Conservation (phyloP, 2,888 invertebrate genomes). For the Drosophila subquinaria region DNA sequence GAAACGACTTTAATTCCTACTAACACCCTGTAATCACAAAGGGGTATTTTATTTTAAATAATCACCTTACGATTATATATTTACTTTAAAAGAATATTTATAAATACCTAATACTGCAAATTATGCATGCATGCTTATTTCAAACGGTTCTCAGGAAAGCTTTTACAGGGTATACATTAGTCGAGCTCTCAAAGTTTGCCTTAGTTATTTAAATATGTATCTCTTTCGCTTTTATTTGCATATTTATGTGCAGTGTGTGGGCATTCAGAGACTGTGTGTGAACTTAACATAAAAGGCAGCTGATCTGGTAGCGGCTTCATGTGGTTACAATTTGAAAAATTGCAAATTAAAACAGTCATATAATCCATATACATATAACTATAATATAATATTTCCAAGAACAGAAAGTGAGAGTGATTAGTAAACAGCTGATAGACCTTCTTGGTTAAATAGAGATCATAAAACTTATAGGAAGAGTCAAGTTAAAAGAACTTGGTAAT, state of each 20-base stretch:
- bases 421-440: not conserved
- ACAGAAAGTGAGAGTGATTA: not conserved
- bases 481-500: not conserved
- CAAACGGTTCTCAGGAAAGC: too few species aligned
- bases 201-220: slow-evolving; percentile 5
- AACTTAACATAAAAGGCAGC: not conserved
- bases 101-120: too few species aligned
- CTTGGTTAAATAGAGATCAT: not conserved
- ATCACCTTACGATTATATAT: too few species aligned
- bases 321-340: slow-evolving; percentile 22
- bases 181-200: not conserved
- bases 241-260: slow-evolving; percentile 31
- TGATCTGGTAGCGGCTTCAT: slow-evolving; percentile 16
- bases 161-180: slow-evolving; percentile 8
- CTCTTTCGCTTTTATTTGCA: slow-evolving; percentile 33
- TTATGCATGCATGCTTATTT: too few species aligned
- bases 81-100: too few species aligned
- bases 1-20: slow-evolving; percentile 1
- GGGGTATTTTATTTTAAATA: not conserved
- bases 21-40: slow-evolving; percentile 17
- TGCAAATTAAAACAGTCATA: slow-evolving; percentile 21
- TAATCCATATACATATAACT: not conserved
- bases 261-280: slow-evolving; percentile 20
- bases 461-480: too few species aligned
- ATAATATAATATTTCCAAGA: not conserved